A percentile compares a stretch with the other conserved stretches of the same genome.
These are phyloP conservation scores for Brachypteracias leptosomus DNA, from an alignment of 2,113 vertebrate genomes.

Conservation along the genomic window DNA sequence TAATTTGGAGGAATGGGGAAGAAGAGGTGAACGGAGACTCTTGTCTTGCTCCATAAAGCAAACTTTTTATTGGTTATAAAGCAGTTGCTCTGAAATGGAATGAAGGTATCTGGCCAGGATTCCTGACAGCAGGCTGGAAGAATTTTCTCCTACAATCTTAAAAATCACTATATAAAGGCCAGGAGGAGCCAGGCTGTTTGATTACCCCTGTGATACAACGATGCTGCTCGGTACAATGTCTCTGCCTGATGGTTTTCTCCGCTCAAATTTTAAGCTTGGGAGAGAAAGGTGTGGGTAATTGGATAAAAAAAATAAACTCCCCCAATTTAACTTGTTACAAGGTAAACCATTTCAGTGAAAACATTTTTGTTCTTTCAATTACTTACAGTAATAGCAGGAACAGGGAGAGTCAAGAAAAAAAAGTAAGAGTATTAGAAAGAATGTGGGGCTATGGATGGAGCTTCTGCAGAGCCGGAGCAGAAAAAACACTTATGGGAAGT, in stretches of 20 bases:
- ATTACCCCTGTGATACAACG: background rate
- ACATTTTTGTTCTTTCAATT: slow-evolving; percentile 29
- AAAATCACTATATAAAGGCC: background rate
- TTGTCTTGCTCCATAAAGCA: background rate
- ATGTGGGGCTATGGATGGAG: slow-evolving; percentile 3
- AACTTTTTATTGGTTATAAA: background rate
- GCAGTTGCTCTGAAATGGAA: slow-evolving; percentile 7
- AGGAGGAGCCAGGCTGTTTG: background rate
- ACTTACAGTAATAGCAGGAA: slow-evolving; percentile 52
- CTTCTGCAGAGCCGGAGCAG: background rate
- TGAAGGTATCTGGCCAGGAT: background rate
- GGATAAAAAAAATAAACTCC: background rate
- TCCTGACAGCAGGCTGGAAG: background rate
- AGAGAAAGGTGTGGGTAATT: background rate
- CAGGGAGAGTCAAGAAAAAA: slow-evolving; percentile 34
- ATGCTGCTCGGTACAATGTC: background rate
- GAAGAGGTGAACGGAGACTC: background rate
- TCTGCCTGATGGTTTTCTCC: background rate
- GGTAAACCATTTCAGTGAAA: background rate
- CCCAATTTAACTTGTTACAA: background rate
- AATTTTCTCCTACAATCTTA: background rate
- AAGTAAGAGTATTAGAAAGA: slow-evolving; percentile 28
- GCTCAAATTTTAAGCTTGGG: background rate
- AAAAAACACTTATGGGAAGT: background rate
- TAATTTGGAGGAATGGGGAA: background rate